phyloP scores from a whole-genome alignment of 1,140 invertebrate species.

The Chlorops oryzae region DNA sequence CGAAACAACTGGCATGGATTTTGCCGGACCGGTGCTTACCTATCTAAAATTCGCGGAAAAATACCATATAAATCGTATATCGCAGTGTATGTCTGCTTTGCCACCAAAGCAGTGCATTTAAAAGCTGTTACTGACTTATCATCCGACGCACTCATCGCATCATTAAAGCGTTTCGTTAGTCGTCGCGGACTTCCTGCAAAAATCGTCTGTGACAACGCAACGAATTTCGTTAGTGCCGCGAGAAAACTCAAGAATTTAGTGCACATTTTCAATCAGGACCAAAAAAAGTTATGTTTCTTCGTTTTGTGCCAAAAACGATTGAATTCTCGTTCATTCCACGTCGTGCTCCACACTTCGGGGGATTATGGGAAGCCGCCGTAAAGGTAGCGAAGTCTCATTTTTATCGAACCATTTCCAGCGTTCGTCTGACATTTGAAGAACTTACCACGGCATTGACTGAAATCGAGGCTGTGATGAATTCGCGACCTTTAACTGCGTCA shows the following conservation, averaged over 20 bases:
- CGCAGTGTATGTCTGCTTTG: not conserved
- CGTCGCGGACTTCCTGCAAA: constrained; percentile 5
- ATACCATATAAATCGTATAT: not conserved
- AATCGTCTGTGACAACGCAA: constrained; percentile 30
- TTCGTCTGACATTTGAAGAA: constrained; percentile 19
- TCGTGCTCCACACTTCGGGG: constrained; percentile 29
- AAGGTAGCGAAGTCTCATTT: constrained; percentile 29
- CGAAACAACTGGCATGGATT: not conserved
- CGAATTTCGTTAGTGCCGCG: constrained; percentile 21
- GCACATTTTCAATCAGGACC: not conserved
- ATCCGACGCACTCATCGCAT: not conserved
- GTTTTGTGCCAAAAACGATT: constrained; percentile 13
- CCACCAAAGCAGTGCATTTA: constrained; percentile 1
- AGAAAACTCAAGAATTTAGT: constrained; percentile 10
- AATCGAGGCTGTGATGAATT: constrained; percentile 29
- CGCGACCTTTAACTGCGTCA: constrained; percentile 20
- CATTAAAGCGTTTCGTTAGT: not conserved
- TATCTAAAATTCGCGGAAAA: not conserved
- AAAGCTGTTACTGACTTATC: not conserved
- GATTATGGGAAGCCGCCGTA: constrained; percentile 30
- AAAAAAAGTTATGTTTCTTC: no score
- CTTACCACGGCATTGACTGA: constrained; percentile 15
- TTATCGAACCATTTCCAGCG: constrained; percentile 14
- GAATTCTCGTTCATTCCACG: constrained; percentile 26
- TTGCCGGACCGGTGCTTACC: not conserved